A percentile compares a stretch with the other conserved stretches of the same genome.
phyloP scores from a whole-genome alignment of 2,888 invertebrate species.

The Pilophorus perplexus region DNA sequence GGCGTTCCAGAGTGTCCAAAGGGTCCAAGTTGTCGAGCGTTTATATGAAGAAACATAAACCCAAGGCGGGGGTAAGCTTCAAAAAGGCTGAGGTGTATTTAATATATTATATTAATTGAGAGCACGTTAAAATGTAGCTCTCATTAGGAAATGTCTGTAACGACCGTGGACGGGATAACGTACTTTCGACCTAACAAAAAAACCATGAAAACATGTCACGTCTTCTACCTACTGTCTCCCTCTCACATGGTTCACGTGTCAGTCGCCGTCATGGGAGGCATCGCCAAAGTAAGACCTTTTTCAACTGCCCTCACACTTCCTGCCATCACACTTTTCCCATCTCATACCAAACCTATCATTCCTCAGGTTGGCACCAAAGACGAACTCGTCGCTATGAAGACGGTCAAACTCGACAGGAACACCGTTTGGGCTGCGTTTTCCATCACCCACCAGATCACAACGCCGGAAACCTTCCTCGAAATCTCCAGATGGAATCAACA shows the following conservation, averaged over 20 bases:
- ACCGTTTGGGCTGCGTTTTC: constrained; percentile 24
- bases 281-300: constrained; percentile 14
- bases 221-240: constrained; percentile 7
- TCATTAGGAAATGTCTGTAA: too few species aligned
- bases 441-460: constrained; percentile 9
- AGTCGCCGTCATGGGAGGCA: not conserved
- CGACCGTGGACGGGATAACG: not conserved
- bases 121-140: too few species aligned
- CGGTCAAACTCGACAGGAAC: not conserved
- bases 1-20: not conserved
- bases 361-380: constrained; percentile 24
- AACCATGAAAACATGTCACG: constrained; percentile 7
- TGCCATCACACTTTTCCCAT: not conserved
- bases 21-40: too few species aligned
- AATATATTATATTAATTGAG: too few species aligned
- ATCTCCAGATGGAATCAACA: constrained; percentile 11
- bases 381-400: constrained; percentile 2
- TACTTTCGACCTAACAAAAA: not conserved
- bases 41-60: too few species aligned
- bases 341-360: not conserved
- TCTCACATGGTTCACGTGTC: constrained; percentile 22
- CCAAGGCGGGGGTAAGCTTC: too few species aligned
- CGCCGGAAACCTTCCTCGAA: not conserved
- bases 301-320: not conserved
- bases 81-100: too few species aligned